These are phyloP conservation scores for Listronotus bonariensis DNA, from an alignment of 1,140 invertebrate species.

Conservation along the genomic window DNA sequence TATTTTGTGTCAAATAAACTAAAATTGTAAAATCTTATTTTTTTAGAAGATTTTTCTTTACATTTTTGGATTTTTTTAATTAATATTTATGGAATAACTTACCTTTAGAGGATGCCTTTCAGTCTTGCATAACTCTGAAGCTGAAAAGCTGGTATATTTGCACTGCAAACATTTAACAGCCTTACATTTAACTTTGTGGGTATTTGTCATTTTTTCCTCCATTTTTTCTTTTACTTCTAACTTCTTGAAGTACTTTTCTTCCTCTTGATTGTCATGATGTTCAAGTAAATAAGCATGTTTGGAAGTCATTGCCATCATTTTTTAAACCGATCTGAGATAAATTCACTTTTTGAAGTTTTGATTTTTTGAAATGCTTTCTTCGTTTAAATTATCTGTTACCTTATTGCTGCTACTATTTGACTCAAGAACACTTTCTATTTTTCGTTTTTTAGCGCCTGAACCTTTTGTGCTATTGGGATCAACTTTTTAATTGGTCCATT, in stretches of 20 bases:
- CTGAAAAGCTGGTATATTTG: slow-evolving; percentile 86
- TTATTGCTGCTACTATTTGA: slow-evolving; percentile 22
- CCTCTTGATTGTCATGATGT: slow-evolving; percentile 71
- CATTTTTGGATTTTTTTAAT: no score
- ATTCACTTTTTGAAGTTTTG: slow-evolving; percentile 57
- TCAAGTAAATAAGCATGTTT: slow-evolving; percentile 76
- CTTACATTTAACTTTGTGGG: slow-evolving; percentile 81
- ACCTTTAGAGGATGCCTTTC: slow-evolving; percentile 77
- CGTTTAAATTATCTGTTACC: slow-evolving; percentile 48
- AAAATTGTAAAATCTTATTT: no score
- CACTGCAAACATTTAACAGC: slow-evolving; percentile 88
- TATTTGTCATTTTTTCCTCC: slow-evolving; percentile 90
- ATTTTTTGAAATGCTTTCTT: slow-evolving; percentile 57
- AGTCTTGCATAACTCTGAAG: slow-evolving; percentile 81
- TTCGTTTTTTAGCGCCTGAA: slow-evolving; percentile 62
- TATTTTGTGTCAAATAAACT: no score
- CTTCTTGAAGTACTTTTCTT: slow-evolving; percentile 87
- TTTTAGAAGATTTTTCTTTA: no score
- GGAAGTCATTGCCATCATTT: slow-evolving; percentile 79
- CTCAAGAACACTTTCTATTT: slow-evolving; percentile 56
- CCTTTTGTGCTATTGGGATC: slow-evolving; percentile 71
- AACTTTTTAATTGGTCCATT: slow-evolving; percentile 68
- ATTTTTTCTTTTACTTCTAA: slow-evolving; percentile 88
- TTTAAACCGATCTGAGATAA: slow-evolving; percentile 71
- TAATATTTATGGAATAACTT: background rate